Base-by-base conservation (phyloP, 1,140 invertebrate genomes). In the Copidosoma floridanum region DNA sequence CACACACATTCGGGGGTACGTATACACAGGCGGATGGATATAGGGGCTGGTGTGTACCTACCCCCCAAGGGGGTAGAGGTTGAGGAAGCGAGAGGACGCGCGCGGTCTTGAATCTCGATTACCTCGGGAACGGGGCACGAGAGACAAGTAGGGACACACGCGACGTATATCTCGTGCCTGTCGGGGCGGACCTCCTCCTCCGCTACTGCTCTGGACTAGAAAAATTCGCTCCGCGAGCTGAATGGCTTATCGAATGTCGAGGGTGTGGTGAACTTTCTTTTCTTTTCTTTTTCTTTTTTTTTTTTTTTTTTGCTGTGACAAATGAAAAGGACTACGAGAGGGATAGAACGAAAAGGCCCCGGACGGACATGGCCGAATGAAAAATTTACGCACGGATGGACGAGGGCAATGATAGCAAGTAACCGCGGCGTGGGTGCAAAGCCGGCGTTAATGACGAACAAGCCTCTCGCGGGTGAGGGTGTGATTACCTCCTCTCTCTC, bases 351-450 rank as follows among this genome's bases (percentile, higher is more conserved):
- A 46, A 35, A 37, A 37, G 43, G 55, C n/a, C n/a, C n/a, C n/a
- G n/a, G n/a, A n/a, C n/a, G n/a, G n/a, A n/a, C n/a, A n/a, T n/a
- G 53, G 41, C 52, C 48, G 58, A 68, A 40, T 52, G 38, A 52
- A 52, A 68, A 68, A 68, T 60, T 65, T 68, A 50, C 43, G 60
- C 46, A 50, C 62, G 61, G 63, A 53, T 61, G 63, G 65, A 52
- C 16, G 23, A 46, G 44, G n/a, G n/a, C n/a, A n/a, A n/a, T n/a
- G n/a, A n/a, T n/a, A n/a, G n/a, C n/a, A n/a, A n/a, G n/a, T n/a
- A n/a, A n/a, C n/a, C n/a, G n/a, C n/a, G n/a, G 53, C 27, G 53
- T 59, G 40, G 56, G 24, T 43, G 21, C 27, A 55, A 52, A 46
- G 44, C 27, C 46, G n/a, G 14, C 29, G 55, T n/a, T 18, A 47